Conservation (phyloP, 2,888 invertebrate genomes). For the Deroplatys truncata region DNA sequence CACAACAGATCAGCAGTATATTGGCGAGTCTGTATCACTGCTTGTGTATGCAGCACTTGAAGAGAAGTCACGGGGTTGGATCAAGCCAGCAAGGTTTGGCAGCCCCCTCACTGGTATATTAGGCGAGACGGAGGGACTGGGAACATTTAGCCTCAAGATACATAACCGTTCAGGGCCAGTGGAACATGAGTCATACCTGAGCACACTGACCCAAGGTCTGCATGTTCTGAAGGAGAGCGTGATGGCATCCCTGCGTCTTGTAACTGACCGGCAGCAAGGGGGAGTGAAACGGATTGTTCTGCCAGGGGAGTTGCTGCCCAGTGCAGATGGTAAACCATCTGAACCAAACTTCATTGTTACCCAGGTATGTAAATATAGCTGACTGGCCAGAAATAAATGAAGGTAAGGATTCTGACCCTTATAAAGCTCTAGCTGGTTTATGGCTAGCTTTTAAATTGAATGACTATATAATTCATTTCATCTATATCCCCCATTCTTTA, state of each 20-base stretch:
- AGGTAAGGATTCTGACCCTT: no score
- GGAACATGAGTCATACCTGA: slow-evolving; percentile 68
- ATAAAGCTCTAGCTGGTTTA: no score
- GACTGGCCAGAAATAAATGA: no score
- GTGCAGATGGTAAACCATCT: slow-evolving; percentile 39
- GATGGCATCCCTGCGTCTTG: slow-evolving; percentile 62
- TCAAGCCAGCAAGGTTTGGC: slow-evolving; percentile 46
- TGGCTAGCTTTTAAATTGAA: no score
- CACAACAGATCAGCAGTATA: slow-evolving; percentile 35
- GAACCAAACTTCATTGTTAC: slow-evolving; percentile 71
- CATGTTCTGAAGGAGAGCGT: slow-evolving; percentile 72
- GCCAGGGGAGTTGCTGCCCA: slow-evolving; percentile 55
- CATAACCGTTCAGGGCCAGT: slow-evolving; percentile 46
- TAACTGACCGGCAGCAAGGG: slow-evolving; percentile 48
- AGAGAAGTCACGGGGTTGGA: slow-evolving; percentile 57
- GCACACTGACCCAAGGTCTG: slow-evolving; percentile 65
- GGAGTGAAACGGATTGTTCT: slow-evolving; percentile 54
- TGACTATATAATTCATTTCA: no score
- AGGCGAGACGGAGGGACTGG: slow-evolving; percentile 74
- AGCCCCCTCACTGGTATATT: slow-evolving; percentile 56
- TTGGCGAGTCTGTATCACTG: slow-evolving; percentile 57
- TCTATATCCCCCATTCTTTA: no score
- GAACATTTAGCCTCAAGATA: slow-evolving; percentile 65
- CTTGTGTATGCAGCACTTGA: slow-evolving; percentile 83
- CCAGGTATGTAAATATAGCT: slow-evolving; percentile 43